Evolutionary conservation across 2,797 vertebrate species (phyloP).

Genomic region (Micrastur ruficollis): DNA sequence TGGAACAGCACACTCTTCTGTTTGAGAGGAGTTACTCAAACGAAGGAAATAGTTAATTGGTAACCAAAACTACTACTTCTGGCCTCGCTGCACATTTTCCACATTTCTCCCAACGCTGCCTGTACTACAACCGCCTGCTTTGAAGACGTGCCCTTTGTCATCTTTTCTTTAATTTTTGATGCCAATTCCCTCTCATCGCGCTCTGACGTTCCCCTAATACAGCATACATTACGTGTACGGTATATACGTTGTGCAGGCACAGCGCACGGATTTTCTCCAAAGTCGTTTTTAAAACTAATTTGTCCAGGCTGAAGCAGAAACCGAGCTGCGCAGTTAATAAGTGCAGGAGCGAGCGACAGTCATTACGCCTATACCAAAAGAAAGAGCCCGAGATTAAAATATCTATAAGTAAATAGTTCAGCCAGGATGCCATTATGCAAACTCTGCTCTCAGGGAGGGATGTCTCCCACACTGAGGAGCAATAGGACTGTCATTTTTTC

Average conservation of each 20-base stretch:
- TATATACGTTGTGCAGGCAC: background rate
- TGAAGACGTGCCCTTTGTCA: slow-evolving; percentile 24
- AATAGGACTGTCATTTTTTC: slow-evolving; percentile 75
- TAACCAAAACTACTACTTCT: slow-evolving; percentile 64
- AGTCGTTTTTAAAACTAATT: slow-evolving; percentile 44
- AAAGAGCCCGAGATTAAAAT: slow-evolving; percentile 67
- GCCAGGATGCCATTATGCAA: slow-evolving; percentile 74
- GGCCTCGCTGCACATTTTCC: slow-evolving; percentile 43
- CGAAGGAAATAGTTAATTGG: slow-evolving; percentile 73
- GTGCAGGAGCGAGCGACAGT: slow-evolving; percentile 24
- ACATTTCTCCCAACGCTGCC: slow-evolving; percentile 26
- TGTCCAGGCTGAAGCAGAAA: slow-evolving; percentile 33
- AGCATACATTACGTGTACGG: background rate
- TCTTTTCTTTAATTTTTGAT: background rate
- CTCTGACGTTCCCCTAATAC: background rate
- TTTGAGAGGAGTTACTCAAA: slow-evolving; percentile 79
- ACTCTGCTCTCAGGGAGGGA: slow-evolving; percentile 73
- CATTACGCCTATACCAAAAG: slow-evolving; percentile 60
- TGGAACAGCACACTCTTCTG: slow-evolving; percentile 85
- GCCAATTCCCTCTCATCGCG: background rate
- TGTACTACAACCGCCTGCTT: background rate
- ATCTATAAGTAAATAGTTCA: slow-evolving; percentile 69
- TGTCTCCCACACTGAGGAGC: slow-evolving; percentile 75
- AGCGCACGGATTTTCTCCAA: background rate
- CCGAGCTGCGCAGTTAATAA: slow-evolving; percentile 44